A percentile compares a stretch with the other conserved stretches of the same genome.
These are phyloP conservation scores for Echinops telfairi DNA, from an alignment of 2,113 vertebrate species.

Conservation along the genomic window DNA sequence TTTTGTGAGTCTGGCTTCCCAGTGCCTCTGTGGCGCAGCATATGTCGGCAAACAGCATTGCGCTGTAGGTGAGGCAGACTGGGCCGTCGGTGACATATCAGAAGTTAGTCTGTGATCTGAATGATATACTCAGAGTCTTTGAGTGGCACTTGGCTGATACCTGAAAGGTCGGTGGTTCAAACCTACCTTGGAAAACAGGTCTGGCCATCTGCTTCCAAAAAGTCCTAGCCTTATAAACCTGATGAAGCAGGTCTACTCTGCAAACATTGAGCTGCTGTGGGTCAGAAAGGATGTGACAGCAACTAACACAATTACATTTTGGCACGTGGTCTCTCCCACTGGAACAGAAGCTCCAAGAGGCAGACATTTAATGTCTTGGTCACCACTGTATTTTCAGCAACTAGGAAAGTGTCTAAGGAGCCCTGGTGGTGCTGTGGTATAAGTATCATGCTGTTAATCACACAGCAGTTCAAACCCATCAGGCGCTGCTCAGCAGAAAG, in stretches of 20 bases:
- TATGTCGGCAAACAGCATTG: neutral
- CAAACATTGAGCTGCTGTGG: neutral
- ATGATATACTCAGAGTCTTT: neutral
- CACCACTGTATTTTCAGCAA: no score
- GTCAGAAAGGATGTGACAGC: neutral
- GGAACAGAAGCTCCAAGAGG: neutral
- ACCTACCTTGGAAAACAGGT: neutral
- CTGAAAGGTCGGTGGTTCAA: neutral
- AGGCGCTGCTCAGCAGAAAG: no score
- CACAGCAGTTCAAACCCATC: no score
- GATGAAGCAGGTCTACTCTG: neutral
- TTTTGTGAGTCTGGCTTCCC: neutral
- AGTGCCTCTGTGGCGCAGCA: neutral
- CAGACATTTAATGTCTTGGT: neutral
- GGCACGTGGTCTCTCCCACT: neutral
- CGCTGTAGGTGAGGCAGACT: neutral
- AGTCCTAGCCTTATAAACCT: neutral
- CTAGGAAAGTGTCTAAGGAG: no score
- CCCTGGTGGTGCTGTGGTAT: no score
- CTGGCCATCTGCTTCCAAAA: neutral
- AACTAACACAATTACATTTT: neutral
- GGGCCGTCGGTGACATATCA: neutral
- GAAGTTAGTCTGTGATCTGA: neutral
- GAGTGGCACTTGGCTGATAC: neutral
- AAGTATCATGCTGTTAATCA: no score